These are phyloP conservation scores for Eupristina koningsbergeri DNA, from an alignment of 1,140 invertebrate species.

Conservation along the genomic window DNA sequence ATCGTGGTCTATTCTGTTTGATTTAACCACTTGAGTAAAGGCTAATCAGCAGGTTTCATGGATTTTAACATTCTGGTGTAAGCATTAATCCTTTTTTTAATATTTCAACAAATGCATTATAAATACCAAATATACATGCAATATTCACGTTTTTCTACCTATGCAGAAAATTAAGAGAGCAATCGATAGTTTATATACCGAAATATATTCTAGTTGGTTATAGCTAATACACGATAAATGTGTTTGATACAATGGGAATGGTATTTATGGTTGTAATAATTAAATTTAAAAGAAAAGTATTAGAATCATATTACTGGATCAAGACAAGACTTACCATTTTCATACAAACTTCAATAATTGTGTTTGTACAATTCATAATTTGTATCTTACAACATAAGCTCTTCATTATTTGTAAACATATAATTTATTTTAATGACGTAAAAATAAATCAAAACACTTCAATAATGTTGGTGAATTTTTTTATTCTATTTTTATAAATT, in stretches of 20 bases:
- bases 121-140: background rate
- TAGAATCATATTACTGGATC: background rate
- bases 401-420: too few species aligned
- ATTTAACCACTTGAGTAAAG: background rate
- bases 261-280: background rate
- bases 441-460: background rate
- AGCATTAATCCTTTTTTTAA: background rate
- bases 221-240: background rate
- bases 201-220: background rate
- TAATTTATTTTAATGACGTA: background rate
- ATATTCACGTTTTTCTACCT: background rate
- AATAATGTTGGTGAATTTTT: background rate
- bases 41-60: background rate
- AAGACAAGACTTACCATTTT: background rate
- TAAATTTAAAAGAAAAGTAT: background rate
- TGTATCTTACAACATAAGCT: too few species aligned
- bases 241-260: background rate
- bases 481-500: background rate
- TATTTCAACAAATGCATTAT: background rate
- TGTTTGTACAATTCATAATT: background rate
- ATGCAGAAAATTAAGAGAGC: background rate
- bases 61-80: background rate
- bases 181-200: background rate
- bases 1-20: constrained; percentile 21
- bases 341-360: background rate